Conservation (phyloP, 2,113 vertebrate species). For the Labrus mixtus region DNA sequence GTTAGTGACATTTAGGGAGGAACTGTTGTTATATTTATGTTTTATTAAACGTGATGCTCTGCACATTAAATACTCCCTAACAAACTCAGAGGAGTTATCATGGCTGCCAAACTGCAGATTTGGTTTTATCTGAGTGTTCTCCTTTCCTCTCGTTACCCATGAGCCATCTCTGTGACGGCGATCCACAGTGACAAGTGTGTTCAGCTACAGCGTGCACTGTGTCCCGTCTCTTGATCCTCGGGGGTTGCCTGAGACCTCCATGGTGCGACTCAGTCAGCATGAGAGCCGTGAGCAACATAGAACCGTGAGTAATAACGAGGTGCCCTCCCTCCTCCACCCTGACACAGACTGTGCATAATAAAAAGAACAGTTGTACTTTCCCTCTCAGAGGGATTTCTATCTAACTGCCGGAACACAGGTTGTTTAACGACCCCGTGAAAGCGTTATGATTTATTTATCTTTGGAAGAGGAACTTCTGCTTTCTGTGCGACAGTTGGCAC, state of each 20-base stretch:
- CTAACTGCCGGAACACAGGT: slow-evolving; percentile 43
- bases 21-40: slow-evolving; percentile 15
- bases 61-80: not conserved
- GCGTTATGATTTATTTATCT: slow-evolving; percentile 59
- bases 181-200: slow-evolving; percentile 64
- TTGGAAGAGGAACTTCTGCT: slow-evolving; percentile 48
- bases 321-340: slow-evolving; percentile 11
- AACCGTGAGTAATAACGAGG: slow-evolving; percentile 50
- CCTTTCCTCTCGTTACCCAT: slow-evolving; percentile 16
- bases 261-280: slow-evolving; percentile 48
- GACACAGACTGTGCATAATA: slow-evolving; percentile 44
- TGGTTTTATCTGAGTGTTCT: slow-evolving; percentile 20
- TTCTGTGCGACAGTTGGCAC: slow-evolving; percentile 42
- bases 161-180: slow-evolving; percentile 36
- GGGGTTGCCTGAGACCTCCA: slow-evolving; percentile 45
- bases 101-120: slow-evolving; percentile 16
- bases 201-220: slow-evolving; percentile 27
- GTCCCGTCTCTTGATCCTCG: slow-evolving; percentile 42
- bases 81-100: not conserved
- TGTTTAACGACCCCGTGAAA: slow-evolving; percentile 57
- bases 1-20: not conserved
- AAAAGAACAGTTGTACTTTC: slow-evolving; percentile 54
- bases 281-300: slow-evolving; percentile 33
- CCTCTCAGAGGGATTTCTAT: slow-evolving; percentile 50
- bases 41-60: not conserved